Evolutionary conservation across 2,797 vertebrate genomes (phyloP), one percentile per base, ranked within the genome.

Genomic region (Oreochromis mossambicus): DNA sequence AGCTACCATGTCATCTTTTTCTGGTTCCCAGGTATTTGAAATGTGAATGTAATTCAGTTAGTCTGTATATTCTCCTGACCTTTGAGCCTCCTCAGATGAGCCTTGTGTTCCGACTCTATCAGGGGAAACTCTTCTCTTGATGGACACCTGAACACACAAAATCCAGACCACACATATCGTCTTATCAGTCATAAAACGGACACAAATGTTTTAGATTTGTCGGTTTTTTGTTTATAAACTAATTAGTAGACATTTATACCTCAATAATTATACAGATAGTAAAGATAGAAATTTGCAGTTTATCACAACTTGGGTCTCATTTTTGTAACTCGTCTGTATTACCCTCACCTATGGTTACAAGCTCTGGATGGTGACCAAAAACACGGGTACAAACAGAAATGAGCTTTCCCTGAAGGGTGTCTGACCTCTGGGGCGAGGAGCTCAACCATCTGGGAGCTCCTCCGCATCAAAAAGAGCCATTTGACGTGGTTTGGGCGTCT

Each of bases 41-140:
- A 48, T 19, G 3, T 29, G 3, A 17, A 0, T 61, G 29, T 17
- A 19, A 70, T 46, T 10, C 63, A 70, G 38, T 46, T 46, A 17
- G 8, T 19, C 66, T 38, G 34, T 66, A 8, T 26, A 0, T 26
- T 17, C 19, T 58, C 58, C 91, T 91, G 21, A 98, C 97, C 97
- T 96, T 96, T 96, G 51, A 98, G 95, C 86, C 97, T 95, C 68
- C 97, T 95, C 11, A 98, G 92, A 58, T 97, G 96, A 48, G 97
- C 97, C 86, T 97, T 97, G 26, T 97, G 95, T 91, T 98, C 98
- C 0, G 97, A 97, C 95, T 99, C 98, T 14, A 98, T 98, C 66
- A 98, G 92, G 4, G 97, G 98, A 61, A 99, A 99, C 81, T 98
- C 97, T 52, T 97, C 97, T 81, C 97, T 94, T 34, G 97, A 97